Conservation (phyloP, 2,113 vertebrate genomes). For the Sphaerodactylus townsendi region DNA sequence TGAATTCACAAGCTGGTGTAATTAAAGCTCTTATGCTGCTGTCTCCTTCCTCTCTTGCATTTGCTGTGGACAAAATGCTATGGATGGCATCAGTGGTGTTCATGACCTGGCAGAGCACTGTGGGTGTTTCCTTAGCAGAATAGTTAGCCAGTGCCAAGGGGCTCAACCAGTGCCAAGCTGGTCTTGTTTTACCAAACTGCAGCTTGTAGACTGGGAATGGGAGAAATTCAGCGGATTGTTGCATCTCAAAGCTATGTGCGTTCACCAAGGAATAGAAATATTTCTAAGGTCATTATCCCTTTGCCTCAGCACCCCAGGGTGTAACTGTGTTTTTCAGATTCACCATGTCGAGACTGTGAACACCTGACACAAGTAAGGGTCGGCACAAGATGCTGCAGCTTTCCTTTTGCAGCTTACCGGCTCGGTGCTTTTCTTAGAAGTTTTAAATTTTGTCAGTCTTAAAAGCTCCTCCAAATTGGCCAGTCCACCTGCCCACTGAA, state of each 20-base stretch:
- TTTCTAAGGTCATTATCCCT: background rate
- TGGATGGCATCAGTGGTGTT: background rate
- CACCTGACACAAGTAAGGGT: slow-evolving; percentile 31
- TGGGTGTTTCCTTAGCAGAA: background rate
- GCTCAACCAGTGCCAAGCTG: background rate
- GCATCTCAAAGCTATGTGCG: slow-evolving; percentile 38
- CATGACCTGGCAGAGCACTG: background rate
- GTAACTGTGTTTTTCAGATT: slow-evolving; percentile 15
- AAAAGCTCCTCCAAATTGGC: slow-evolving; percentile 42
- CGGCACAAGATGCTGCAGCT: slow-evolving; percentile 43
- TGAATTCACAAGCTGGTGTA: slow-evolving; percentile 10
- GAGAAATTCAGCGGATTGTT: background rate
- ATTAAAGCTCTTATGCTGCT: slow-evolving; percentile 42
- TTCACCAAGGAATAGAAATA: background rate
- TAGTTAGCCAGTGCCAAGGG: background rate
- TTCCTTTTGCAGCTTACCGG: too few relatives aligned
- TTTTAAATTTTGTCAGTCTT: slow-evolving; percentile 27
- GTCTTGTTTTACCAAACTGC: background rate
- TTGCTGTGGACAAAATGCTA: background rate
- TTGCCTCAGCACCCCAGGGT: slow-evolving; percentile 13
- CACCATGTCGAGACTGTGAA: slow-evolving; percentile 32
- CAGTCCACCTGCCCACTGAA: slow-evolving; percentile 23
- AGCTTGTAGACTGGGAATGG: slow-evolving; percentile 7
- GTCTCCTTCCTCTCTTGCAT: background rate
- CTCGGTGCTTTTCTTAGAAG: slow-evolving; percentile 52